Conservation (phyloP, 2,797 vertebrate genomes). For the Thalassophryne amazonica region DNA sequence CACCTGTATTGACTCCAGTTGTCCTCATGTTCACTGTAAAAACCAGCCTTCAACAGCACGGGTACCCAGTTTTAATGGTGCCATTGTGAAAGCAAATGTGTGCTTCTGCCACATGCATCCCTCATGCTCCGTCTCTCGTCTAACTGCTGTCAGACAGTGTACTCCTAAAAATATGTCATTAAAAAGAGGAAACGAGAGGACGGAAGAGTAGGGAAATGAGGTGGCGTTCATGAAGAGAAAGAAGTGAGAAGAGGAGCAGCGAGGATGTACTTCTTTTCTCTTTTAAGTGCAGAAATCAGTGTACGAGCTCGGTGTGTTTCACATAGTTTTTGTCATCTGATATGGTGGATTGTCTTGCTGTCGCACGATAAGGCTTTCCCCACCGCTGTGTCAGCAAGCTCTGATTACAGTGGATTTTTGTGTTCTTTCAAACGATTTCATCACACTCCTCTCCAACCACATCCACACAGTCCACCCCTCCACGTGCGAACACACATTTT, state of each 20-base stretch:
- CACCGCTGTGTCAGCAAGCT: conserved; percentile 78
- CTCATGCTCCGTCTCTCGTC: too few species aligned
- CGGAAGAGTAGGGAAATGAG: background rate
- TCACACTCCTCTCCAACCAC: conserved; percentile 64
- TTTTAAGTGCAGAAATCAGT: conserved; percentile 53
- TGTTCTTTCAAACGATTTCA: conserved; percentile 83
- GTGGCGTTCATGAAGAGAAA: conserved; percentile 23
- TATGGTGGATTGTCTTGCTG: conserved; percentile 72
- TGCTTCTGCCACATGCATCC: too few species aligned
- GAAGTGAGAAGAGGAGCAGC: conserved; percentile 18
- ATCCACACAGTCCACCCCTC: conserved; percentile 1
- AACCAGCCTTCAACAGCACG: too few species aligned
- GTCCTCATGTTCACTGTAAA: too few species aligned
- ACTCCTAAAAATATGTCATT: conserved; percentile 41
- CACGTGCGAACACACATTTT: conserved; percentile 36
- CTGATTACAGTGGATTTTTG: conserved; percentile 73
- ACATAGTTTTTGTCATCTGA: conserved; percentile 73
- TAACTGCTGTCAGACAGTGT: too few species aligned
- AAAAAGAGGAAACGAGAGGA: conserved; percentile 25
- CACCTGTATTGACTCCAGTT: too few species aligned
- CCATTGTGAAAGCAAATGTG: too few species aligned
- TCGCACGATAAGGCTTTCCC: conserved; percentile 64
- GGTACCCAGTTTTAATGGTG: too few species aligned
- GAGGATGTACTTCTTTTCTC: conserved; percentile 39
- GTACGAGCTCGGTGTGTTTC: conserved; percentile 66